Evolutionary conservation across 2,113 vertebrate genomes (phyloP).

Genomic region (Tragelaphus strepsiceros): DNA sequence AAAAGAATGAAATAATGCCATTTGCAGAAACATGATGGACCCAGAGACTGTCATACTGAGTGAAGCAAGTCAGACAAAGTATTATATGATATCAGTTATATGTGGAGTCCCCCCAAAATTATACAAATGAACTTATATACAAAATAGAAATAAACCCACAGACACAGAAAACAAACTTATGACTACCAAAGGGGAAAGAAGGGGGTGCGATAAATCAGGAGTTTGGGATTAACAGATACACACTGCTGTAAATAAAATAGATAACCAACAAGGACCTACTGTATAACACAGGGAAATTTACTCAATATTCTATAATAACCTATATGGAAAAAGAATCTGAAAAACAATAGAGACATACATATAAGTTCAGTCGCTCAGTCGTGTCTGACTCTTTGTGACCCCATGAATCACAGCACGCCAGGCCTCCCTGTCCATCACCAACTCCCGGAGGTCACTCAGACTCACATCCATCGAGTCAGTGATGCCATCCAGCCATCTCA

Average conservation of each 20-base stretch:
- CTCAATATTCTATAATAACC: background rate
- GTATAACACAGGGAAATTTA: background rate
- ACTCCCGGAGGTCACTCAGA: too few relatives aligned
- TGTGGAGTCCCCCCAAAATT: background rate
- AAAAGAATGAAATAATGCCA: background rate
- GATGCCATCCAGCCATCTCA: too few relatives aligned
- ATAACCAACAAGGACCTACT: background rate
- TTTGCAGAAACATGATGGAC: background rate
- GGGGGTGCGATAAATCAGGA: background rate
- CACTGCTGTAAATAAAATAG: background rate
- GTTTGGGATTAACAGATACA: background rate
- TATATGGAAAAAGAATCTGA: background rate
- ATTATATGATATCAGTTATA: background rate
- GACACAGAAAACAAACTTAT: background rate
- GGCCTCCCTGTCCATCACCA: too few relatives aligned
- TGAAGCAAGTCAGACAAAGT: background rate
- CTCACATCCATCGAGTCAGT: fast-evolving
- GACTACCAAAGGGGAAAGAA: background rate
- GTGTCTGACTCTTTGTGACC: too few relatives aligned
- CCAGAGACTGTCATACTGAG: background rate
- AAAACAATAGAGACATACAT: background rate
- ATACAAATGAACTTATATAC: background rate
- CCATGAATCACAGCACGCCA: too few relatives aligned
- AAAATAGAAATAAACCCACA: background rate
- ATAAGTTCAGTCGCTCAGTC: too few relatives aligned